Conservation (phyloP, 2,888 invertebrate species). For the Himalopsyche tibetana region DNA sequence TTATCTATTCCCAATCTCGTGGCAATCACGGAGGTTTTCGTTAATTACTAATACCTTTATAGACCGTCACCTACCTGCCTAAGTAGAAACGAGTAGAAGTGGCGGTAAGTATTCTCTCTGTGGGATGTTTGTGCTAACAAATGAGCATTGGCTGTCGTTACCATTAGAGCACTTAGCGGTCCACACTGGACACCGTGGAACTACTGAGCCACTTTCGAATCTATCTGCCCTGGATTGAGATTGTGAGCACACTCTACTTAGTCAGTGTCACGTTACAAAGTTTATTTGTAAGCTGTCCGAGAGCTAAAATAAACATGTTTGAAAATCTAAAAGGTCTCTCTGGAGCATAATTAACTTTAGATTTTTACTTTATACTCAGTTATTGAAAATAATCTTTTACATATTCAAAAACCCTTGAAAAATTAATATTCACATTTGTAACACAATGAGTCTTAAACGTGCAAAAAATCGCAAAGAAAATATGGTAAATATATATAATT, state of each 20-base stretch:
- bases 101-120: slow-evolving; percentile 19
- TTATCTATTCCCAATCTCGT: background rate
- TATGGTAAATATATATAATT: too few relatives aligned
- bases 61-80: background rate
- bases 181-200: background rate
- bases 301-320: too few relatives aligned
- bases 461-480: too few relatives aligned
- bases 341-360: too few relatives aligned
- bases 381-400: too few relatives aligned
- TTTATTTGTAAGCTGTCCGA: background rate
- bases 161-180: slow-evolving; percentile 26
- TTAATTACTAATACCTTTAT: background rate
- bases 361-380: too few relatives aligned
- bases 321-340: too few relatives aligned
- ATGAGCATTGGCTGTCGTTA: slow-evolving; percentile 23
- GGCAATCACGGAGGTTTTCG: background rate
- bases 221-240: slow-evolving; percentile 6
- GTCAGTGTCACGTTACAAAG: background rate
- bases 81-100: background rate
- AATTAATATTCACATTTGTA: too few relatives aligned
- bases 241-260: slow-evolving; percentile 5
- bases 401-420: too few relatives aligned
- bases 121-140: slow-evolving; percentile 26
- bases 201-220: background rate
- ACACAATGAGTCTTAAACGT: too few relatives aligned